phyloP scores from a whole-genome alignment of 92 coral and sea anemone species.

The Heliopora coerulea region DNA sequence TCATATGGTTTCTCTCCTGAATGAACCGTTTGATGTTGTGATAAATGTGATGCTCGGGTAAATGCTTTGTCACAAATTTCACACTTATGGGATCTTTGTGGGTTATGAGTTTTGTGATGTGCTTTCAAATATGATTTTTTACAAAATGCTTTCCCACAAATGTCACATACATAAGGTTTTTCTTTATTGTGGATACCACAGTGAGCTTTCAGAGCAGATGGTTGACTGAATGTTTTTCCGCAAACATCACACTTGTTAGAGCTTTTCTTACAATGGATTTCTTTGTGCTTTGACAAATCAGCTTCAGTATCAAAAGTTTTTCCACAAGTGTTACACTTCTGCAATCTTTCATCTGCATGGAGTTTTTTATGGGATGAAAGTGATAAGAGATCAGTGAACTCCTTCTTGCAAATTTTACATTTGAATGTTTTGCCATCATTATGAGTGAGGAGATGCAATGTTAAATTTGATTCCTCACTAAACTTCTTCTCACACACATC shows the following conservation, averaged over 20 bases:
- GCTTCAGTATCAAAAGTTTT: not conserved
- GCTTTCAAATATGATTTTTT: no score
- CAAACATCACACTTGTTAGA: no score
- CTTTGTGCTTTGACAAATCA: not conserved
- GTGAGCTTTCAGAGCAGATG: not conserved
- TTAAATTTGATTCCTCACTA: not conserved
- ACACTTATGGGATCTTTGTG: not conserved
- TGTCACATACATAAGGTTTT: no score
- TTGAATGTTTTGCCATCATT: no score
- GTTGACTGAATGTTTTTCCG: no score
- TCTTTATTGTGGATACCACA: not conserved
- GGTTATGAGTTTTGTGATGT: no score
- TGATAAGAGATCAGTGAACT: no score
- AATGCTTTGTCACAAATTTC: not conserved
- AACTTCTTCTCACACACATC: not conserved
- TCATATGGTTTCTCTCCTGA: constrained; percentile 4
- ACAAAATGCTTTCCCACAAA: no score
- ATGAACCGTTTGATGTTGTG: not conserved
- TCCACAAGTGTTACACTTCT: not conserved
- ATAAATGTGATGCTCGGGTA: not conserved
- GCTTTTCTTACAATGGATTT: not conserved
- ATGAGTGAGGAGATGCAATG: no score
- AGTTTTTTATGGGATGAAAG: no score
- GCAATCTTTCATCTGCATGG: no score
- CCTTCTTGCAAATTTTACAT: no score